Evolutionary conservation across 2,888 invertebrate genomes (phyloP), one percentile per base, ranked within the genome.

Genomic region (Halictus quadricinctus): DNA sequence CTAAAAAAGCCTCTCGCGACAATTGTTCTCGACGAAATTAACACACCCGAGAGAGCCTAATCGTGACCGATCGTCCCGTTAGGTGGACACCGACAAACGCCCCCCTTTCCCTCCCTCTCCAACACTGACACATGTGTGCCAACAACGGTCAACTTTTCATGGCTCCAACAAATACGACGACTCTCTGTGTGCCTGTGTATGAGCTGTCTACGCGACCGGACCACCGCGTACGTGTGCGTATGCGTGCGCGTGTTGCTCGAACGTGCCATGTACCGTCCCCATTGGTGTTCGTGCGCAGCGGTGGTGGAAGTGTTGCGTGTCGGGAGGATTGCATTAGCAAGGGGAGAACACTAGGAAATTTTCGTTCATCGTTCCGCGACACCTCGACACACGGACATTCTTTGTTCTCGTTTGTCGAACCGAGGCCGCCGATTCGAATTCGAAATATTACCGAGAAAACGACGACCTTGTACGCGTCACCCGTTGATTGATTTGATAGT

Each of bases 251-350:
- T 58, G 58, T 58, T 29, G 29, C 64, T 18, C 7, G 64, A 64
- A 13, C 18, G 64, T 36, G 29, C 18, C 64, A 29, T 18, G 29
- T 64, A 18, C 29, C 64, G 64, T 64, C 18, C 29, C 29, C 8
- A 64, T 64, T 64, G 64, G 64, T 64, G 64, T 64, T 8, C 18
- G 64, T 29, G 64, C 18, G 29, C 29, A 64, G 64, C 29, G 64
- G 64, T 64, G 64, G 64, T 64, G 64, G 64, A 64, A 36, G 64
- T 64, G 64, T 64, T 64, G 64, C 64, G 15, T 64, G 29, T 64
- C 64, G 29, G 29, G 18, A 64, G 64, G 64, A 13, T 64, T 29
- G 64, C 64, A 18, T 64, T 36, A 29, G 29, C 64, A 6, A 29
- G 29, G 64, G 29, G 7, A 8, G 15, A 15, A 15, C 15, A 12